These are phyloP conservation scores for Acridotheres tristis DNA, from an alignment of 2,797 vertebrate genomes.

Conservation along the genomic window DNA sequence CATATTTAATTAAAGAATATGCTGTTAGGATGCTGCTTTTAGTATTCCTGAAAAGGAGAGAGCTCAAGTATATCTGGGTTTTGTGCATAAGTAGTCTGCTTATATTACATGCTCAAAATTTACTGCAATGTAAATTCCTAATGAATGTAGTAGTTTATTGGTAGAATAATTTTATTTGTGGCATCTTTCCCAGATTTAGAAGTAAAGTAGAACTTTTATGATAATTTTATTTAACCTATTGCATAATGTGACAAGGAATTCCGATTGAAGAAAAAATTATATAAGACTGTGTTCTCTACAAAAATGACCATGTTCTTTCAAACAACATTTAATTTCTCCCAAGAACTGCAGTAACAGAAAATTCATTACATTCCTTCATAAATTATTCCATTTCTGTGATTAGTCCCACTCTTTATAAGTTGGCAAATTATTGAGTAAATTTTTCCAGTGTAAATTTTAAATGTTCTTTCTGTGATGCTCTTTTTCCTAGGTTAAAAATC, in stretches of 20 bases:
- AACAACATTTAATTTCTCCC: neutral
- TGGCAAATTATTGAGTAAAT: neutral
- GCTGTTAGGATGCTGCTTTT: neutral
- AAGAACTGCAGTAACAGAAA: neutral
- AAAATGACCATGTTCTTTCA: neutral
- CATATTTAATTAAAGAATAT: neutral
- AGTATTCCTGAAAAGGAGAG: neutral
- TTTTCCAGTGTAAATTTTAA: neutral
- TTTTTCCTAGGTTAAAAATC: neutral
- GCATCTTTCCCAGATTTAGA: neutral
- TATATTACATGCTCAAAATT: neutral
- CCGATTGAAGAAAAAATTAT: neutral
- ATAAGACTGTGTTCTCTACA: neutral
- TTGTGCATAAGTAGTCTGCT: neutral
- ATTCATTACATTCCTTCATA: neutral
- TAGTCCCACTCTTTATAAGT: neutral
- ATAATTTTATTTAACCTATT: neutral
- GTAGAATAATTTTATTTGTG: neutral
- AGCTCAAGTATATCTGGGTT: neutral
- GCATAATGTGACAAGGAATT: neutral
- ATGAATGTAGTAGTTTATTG: neutral
- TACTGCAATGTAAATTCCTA: neutral
- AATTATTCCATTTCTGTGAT: neutral
- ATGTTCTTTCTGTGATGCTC: neutral
- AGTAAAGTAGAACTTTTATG: neutral